Percentiles rank a stretch among this genome's conserved stretches.
Conservation (phyloP, 92 coral and sea anemone genomes). For the Epizoanthus stellaris region DNA sequence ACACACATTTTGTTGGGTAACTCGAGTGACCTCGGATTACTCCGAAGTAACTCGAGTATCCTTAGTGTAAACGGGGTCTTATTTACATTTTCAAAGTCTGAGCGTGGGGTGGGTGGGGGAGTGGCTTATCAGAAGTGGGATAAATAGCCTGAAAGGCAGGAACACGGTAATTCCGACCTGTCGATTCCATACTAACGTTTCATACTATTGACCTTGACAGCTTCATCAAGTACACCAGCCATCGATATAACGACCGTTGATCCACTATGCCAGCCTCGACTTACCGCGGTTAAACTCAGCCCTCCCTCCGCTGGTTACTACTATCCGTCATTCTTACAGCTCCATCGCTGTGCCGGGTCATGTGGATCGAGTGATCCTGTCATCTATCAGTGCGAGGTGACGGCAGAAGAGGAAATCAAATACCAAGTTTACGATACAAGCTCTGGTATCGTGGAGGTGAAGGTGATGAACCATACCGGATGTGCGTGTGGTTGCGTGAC, state of each 20-base stretch:
- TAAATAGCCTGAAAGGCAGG: too few species aligned
- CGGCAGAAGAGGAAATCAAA: neutral
- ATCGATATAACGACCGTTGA: neutral
- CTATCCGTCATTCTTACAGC: constrained; percentile 5
- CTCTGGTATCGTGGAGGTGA: neutral
- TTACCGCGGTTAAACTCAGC: neutral
- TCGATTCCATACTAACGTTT: too few species aligned
- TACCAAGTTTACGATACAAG: neutral
- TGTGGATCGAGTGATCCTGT: neutral
- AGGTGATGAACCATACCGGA: neutral
- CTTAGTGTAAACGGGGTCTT: too few species aligned
- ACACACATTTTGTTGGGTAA: too few species aligned
- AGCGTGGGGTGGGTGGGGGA: too few species aligned
- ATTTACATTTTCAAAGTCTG: too few species aligned
- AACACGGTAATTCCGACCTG: too few species aligned
- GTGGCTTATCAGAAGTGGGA: too few species aligned
- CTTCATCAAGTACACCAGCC: neutral
- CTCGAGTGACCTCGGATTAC: too few species aligned
- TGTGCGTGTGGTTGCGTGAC: neutral
- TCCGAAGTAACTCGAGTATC: too few species aligned
- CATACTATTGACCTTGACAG: neutral
- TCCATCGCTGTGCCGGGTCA: constrained; percentile 19
- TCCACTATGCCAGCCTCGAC: neutral
- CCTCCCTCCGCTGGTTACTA: neutral
- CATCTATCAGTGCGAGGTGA: neutral